Percentiles rank a stretch among this genome's conserved stretches.
Conservation (phyloP, 2,113 vertebrate species). For the Nesoenas mayeri region DNA sequence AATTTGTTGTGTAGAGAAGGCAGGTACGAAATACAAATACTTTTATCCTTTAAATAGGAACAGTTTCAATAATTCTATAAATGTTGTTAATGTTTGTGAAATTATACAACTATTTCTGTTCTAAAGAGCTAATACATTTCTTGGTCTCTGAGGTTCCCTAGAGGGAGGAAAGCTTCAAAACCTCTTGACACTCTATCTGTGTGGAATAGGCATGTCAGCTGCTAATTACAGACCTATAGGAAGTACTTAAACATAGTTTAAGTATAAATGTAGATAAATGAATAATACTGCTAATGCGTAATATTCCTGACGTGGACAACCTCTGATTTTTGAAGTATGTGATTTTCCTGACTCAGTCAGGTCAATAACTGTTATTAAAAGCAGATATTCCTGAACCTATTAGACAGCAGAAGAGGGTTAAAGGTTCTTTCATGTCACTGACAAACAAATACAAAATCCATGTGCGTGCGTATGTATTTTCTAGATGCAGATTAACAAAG, state of each 20-base stretch:
- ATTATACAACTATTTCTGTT: background rate
- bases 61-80: background rate
- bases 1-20: slow-evolving; percentile 70
- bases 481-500: background rate
- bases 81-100: background rate
- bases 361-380: slow-evolving; percentile 9
- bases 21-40: slow-evolving; percentile 60
- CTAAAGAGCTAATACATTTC: background rate
- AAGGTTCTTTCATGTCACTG: background rate
- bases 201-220: background rate
- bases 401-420: background rate
- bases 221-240: slow-evolving; percentile 18
- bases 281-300: slow-evolving; percentile 16
- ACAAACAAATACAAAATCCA: background rate
- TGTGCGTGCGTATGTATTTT: background rate
- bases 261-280: slow-evolving; percentile 27
- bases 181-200: background rate
- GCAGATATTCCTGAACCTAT: background rate
- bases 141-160: background rate
- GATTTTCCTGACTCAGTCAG: background rate
- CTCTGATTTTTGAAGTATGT: background rate
- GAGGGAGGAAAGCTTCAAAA: background rate
- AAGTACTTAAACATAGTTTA: slow-evolving; percentile 17
- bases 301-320: background rate
- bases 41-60: slow-evolving; percentile 17